phyloP scores from a whole-genome alignment of 2,113 vertebrate genomes.

The Barnardius zonarius region DNA sequence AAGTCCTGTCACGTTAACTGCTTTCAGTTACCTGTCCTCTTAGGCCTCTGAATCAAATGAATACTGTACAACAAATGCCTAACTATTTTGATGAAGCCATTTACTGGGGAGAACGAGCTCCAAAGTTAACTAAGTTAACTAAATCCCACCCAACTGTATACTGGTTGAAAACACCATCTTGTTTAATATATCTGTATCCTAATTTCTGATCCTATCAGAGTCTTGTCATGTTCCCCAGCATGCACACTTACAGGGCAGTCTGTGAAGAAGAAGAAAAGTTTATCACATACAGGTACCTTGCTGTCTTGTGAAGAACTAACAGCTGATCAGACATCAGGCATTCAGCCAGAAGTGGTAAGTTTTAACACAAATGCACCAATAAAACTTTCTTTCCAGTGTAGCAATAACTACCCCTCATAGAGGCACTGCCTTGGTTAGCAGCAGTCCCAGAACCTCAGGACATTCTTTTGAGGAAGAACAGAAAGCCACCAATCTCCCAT shows the following conservation, averaged over 20 bases:
- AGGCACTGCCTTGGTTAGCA: background rate
- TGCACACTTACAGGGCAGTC: background rate
- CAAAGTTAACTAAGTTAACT: background rate
- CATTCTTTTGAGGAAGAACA: background rate
- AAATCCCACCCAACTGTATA: too few species aligned
- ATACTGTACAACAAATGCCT: background rate
- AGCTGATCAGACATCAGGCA: fast-evolving
- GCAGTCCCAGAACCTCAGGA: background rate
- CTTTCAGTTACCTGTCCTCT: background rate
- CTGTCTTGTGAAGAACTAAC: background rate
- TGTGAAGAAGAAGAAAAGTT: background rate
- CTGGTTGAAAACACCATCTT: background rate
- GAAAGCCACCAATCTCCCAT: background rate
- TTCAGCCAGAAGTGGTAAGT: background rate
- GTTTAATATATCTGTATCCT: background rate
- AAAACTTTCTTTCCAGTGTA: background rate
- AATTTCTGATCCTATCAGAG: background rate
- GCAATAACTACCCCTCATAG: background rate
- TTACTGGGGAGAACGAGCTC: background rate
- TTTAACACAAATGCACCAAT: background rate
- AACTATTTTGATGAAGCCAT: background rate
- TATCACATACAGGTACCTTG: background rate
- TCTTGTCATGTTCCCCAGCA: background rate
- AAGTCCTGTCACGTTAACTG: background rate
- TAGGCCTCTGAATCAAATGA: background rate